A percentile compares a stretch with the other conserved stretches of the same genome.
These are phyloP conservation scores for Drosophila pseudoananassae DNA, from an alignment of 1,140 invertebrate genomes.

Conservation along the genomic window DNA sequence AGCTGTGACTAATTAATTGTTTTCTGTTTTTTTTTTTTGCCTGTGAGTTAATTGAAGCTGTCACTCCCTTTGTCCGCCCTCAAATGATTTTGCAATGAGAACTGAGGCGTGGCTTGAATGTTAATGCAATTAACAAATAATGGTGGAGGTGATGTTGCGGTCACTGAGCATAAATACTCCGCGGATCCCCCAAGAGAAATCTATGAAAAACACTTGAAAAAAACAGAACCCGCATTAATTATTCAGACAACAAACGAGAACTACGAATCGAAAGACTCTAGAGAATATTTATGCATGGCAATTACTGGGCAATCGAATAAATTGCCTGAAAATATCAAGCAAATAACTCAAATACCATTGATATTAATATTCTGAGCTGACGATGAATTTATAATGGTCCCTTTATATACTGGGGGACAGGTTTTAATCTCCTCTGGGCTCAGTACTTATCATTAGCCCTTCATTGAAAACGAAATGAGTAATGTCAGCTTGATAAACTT, in stretches of 20 bases:
- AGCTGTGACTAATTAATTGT: slow-evolving; percentile 44
- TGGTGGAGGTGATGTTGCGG: slow-evolving; percentile 24
- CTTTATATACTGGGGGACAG: slow-evolving; percentile 15
- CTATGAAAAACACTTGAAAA: slow-evolving; percentile 2
- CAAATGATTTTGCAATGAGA: slow-evolving; percentile 7
- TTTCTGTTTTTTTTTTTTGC: slow-evolving; percentile 10
- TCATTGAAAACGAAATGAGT: not conserved
- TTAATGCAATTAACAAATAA: slow-evolving; percentile 47
- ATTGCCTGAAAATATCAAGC: slow-evolving; percentile 44
- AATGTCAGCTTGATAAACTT: not conserved
- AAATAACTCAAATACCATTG: slow-evolving; percentile 19
- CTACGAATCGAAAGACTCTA: not conserved
- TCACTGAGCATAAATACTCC: slow-evolving; percentile 41
- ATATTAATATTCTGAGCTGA: slow-evolving; percentile 1
- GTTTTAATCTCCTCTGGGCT: slow-evolving; percentile 11
- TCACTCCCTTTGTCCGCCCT: slow-evolving; percentile 7
- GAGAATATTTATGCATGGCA: slow-evolving; percentile 23
- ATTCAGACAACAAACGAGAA: slow-evolving; percentile 15
- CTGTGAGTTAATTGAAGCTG: slow-evolving; percentile 45
- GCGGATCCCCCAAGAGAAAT: slow-evolving; percentile 27
- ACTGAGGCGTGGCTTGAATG: slow-evolving; percentile 12
- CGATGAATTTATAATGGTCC: slow-evolving; percentile 22
- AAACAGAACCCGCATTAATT: slow-evolving; percentile 12
- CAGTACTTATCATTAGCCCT: not conserved
- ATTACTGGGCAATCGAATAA: slow-evolving; percentile 25